A percentile compares a stretch with the other conserved stretches of the same genome.
These are phyloP conservation scores for Mythimna lalbum DNA, from an alignment of 2,888 invertebrate genomes.

Conservation along the genomic window DNA sequence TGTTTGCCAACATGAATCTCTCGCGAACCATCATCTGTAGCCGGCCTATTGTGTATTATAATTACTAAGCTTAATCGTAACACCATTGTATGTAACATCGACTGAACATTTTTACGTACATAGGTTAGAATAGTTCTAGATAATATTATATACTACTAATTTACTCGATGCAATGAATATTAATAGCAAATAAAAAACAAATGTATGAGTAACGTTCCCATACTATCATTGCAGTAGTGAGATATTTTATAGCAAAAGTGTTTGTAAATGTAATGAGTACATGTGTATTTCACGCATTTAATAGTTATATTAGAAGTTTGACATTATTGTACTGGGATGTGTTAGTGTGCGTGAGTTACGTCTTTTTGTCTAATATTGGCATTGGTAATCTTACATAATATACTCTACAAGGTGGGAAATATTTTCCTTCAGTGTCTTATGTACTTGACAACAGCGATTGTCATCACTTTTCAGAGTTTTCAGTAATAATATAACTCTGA, in stretches of 20 bases:
- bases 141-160: constrained; percentile 74
- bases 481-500: no score
- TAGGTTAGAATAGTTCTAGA: constrained; percentile 81
- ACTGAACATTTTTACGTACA: constrained; percentile 90
- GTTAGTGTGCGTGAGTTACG: constrained; percentile 84
- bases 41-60: constrained; percentile 67
- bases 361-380: constrained; percentile 73
- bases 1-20: constrained; percentile 68
- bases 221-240: constrained; percentile 81
- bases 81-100: constrained; percentile 90
- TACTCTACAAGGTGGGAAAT: constrained; percentile 17
- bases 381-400: constrained; percentile 57
- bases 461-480: not conserved
- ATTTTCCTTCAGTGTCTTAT: constrained; percentile 6
- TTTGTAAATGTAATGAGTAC: constrained; percentile 79
- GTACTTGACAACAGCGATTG: not conserved
- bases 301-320: constrained; percentile 81
- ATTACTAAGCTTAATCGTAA: constrained; percentile 81
- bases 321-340: constrained; percentile 77
- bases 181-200: constrained; percentile 65
- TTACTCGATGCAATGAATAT: constrained; percentile 74
- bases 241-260: constrained; percentile 78
- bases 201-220: constrained; percentile 64
- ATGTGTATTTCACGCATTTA: constrained; percentile 88
- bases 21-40: constrained; percentile 45